These are phyloP conservation scores for Aselliscus stoliczkanus DNA, from an alignment of 2,797 vertebrate genomes.

Conservation along the genomic window DNA sequence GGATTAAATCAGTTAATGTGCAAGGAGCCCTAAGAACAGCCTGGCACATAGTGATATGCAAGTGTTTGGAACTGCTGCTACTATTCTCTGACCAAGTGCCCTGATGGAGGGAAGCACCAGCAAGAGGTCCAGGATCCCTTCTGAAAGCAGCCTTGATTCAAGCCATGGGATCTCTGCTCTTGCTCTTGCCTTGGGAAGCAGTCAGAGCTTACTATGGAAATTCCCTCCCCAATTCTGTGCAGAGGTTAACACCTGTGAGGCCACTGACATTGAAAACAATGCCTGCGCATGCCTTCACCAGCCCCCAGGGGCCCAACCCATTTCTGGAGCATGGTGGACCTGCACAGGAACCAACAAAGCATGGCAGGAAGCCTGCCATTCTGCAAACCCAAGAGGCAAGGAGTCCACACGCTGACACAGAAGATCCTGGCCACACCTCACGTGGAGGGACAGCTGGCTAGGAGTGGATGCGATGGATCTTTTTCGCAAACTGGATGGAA, in stretches of 20 bases:
- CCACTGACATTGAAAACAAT: neutral
- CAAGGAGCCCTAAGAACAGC: neutral
- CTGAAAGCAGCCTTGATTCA: neutral
- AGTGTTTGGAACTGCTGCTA: neutral
- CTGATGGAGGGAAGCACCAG: accelerated
- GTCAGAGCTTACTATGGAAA: neutral
- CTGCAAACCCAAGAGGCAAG: neutral
- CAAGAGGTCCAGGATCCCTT: neutral
- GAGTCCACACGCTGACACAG: neutral
- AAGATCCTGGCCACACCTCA: neutral
- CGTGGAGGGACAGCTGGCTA: neutral
- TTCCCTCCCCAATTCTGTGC: neutral
- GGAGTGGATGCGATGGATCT: neutral
- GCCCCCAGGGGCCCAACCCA: neutral
- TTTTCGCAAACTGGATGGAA: neutral
- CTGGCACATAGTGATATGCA: neutral
- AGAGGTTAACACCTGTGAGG: neutral
- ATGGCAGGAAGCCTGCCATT: neutral
- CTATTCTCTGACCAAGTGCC: neutral
- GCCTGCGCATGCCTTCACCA: neutral
- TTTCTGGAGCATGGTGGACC: neutral
- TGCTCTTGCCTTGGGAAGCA: neutral
- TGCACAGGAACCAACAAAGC: neutral
- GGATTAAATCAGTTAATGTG: neutral
- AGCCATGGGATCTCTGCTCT: neutral